phyloP scores from a whole-genome alignment of 2,113 vertebrate genomes.

The Lepus europaeus region DNA sequence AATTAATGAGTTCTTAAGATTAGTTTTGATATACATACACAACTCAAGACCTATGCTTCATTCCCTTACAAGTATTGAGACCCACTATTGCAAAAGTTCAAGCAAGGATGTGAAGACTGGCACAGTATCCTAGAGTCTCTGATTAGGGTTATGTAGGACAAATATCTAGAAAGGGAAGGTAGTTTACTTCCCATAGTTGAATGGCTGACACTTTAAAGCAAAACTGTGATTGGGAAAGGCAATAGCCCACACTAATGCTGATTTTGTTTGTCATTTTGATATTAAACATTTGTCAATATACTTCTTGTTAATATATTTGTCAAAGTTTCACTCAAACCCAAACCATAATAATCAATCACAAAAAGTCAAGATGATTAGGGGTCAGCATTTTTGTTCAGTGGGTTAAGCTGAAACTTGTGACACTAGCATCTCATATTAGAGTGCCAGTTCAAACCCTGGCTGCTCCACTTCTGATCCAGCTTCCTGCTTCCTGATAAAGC shows the following conservation, averaged over 20 bases:
- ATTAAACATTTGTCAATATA: background rate
- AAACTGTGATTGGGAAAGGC: background rate
- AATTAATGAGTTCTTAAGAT: conserved; percentile 61
- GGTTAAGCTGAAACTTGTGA: too few species aligned
- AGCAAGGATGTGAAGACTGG: conserved; percentile 2
- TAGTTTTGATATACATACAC: conserved; percentile 35
- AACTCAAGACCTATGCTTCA: conserved; percentile 36
- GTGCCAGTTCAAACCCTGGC: too few species aligned
- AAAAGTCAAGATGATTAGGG: too few species aligned
- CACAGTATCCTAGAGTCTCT: background rate
- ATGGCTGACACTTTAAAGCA: background rate
- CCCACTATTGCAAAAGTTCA: background rate
- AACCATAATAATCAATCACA: background rate
- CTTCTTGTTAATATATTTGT: background rate
- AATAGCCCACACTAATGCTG: background rate
- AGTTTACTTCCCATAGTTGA: background rate
- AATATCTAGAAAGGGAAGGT: background rate
- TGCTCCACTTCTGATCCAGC: too few species aligned
- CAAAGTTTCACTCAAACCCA: conserved; percentile 44
- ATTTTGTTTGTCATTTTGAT: background rate
- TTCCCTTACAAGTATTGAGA: conserved; percentile 41
- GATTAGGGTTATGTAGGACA: background rate
- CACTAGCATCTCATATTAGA: too few species aligned
- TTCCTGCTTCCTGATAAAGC: too few species aligned
- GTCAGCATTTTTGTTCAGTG: too few species aligned